Conservation (phyloP, 2,888 invertebrate genomes). For the Hydraecia micacea region DNA sequence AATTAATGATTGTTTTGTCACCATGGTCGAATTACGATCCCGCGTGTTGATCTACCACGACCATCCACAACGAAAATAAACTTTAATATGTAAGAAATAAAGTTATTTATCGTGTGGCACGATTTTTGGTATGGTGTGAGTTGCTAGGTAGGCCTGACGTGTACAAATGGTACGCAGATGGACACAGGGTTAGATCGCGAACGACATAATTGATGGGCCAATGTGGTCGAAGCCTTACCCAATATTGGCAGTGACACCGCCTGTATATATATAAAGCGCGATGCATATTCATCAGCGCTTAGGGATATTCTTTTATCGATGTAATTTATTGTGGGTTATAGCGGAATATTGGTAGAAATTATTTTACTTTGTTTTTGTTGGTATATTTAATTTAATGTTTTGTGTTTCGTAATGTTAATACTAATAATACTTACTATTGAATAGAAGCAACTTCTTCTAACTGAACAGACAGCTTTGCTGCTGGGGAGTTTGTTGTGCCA, state of each 20-base stretch:
- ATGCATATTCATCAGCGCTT: constrained; percentile 72
- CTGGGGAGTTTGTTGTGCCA: background rate
- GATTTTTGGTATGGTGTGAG: constrained; percentile 59
- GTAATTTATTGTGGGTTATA: constrained; percentile 55
- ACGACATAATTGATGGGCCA: constrained; percentile 85
- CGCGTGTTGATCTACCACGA: constrained; percentile 69
- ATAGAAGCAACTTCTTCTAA: background rate
- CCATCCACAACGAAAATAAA: constrained; percentile 37
- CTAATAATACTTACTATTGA: background rate
- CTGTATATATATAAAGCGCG: constrained; percentile 70
- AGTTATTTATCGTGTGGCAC: constrained; percentile 60
- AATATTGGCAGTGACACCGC: constrained; percentile 74
- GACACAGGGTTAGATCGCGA: constrained; percentile 85
- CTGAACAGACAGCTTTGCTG: background rate
- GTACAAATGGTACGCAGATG: constrained; percentile 85
- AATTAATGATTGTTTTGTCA: constrained; percentile 86
- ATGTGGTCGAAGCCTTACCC: constrained; percentile 73
- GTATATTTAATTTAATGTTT: background rate
- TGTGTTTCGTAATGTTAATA: background rate
- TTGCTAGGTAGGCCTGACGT: constrained; percentile 77
- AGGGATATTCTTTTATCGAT: constrained; percentile 61
- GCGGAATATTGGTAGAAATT: constrained; percentile 1
- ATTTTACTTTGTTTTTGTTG: constrained; percentile 14
- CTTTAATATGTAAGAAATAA: constrained; percentile 62
- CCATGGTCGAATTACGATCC: constrained; percentile 78